Conservation (phyloP, 2,797 vertebrate genomes). For the Ctenopoma multispine region DNA sequence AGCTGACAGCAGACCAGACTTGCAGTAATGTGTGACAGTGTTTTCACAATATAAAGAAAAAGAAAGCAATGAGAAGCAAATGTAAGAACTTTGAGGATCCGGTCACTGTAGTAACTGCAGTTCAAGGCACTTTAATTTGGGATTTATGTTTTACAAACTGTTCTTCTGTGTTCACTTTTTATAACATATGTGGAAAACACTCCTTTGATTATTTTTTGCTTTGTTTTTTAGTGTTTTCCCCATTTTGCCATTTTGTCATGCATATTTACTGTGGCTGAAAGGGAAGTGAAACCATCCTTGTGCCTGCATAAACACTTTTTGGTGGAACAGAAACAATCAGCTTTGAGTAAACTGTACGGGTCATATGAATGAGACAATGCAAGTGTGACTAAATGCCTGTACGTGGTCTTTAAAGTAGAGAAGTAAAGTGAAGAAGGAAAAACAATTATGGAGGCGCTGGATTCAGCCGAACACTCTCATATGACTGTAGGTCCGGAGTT, state of each 20-base stretch:
- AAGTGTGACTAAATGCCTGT: not conserved
- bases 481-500: conserved; percentile 17
- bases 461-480: conserved; percentile 10
- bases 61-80: not conserved
- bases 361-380: not conserved
- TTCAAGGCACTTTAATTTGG: not conserved
- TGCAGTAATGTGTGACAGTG: not conserved
- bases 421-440: conserved; percentile 24
- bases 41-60: not conserved
- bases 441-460: conserved; percentile 18
- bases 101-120: not conserved
- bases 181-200: not conserved
- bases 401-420: conserved; percentile 3
- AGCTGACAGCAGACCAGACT: not conserved
- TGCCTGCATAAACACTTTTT: not conserved
- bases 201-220: not conserved
- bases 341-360: not conserved
- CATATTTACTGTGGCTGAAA: not conserved
- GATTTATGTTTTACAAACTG: not conserved
- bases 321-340: conserved; percentile 29
- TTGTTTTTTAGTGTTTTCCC: not conserved
- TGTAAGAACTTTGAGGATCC: not conserved
- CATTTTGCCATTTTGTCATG: not conserved
- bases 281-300: conserved; percentile 23
- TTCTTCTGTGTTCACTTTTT: not conserved